Evolutionary conservation across 2,113 vertebrate species (phyloP), one percentile per base, ranked within the genome.

Genomic region (Labeo catla): DNA sequence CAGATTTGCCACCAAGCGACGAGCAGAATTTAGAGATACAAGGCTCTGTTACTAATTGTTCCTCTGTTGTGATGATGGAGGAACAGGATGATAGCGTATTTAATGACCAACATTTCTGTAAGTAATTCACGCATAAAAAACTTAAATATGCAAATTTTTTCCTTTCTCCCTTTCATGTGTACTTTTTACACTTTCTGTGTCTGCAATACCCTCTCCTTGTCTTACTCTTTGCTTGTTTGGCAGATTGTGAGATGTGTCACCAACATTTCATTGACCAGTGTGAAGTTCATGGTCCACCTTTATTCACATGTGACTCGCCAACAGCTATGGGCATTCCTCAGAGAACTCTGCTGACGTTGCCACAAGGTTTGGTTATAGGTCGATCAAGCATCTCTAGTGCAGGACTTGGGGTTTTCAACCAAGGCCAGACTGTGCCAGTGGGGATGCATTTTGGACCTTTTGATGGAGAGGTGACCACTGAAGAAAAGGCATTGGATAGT

Each of bases 371-470:
- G 73, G 92, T 91, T 87, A 93, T 97, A 5, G 91, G 94, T 11
- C 90, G 93, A 4, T 96, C 96, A 0, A 90, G 94, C 57, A 95
- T 96, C 86, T 94, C 95, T 66, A 87, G 85, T 28, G 95, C 94
- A 13, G 96, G 96, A 5, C 92, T 97, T 4, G 96, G 96, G 23
- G 94, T 97, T 19, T 93, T 96, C 89, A 97, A 97, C 50, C 94
- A 95, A 10, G 94, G 92, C 0, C 90, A 90, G 0, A 34, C 85
- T 0, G 87, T 97, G 34, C 93, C 93, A 0, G 70, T 94, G 3
- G 97, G 95, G 49, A 93, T 95, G 93, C 95, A 96, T 89, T 97
- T 96, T 54, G 96, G 96, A 59, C 96, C 96, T 0, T 96, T 92
- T 39, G 93, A 96, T 72, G 96, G 96, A 13, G 93, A 94, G 50